These are phyloP conservation scores for Campoplex capitator DNA, from an alignment of 2,888 invertebrate species.

Conservation along the genomic window DNA sequence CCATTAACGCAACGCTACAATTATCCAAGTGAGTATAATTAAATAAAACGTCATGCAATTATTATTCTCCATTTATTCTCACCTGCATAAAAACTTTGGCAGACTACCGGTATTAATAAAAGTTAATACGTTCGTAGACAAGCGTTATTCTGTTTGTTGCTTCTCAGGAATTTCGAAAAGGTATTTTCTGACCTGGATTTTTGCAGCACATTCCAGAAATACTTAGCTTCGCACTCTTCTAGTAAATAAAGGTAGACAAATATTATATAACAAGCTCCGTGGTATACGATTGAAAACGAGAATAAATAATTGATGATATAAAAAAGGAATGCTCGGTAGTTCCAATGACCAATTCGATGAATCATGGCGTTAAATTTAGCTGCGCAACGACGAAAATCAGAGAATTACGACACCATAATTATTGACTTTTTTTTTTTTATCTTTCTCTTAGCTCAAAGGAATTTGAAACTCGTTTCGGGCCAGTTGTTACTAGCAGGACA, in stretches of 20 bases:
- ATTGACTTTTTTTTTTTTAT: constrained; percentile 6
- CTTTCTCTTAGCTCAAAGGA: background rate
- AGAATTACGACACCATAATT: constrained; percentile 2
- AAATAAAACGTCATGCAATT: constrained; percentile 14
- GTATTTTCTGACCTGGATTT: background rate
- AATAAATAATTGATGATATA: background rate
- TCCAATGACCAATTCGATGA: background rate
- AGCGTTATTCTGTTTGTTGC: background rate
- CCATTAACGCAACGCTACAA: constrained; percentile 3
- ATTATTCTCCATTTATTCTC: background rate
- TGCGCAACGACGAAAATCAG: background rate
- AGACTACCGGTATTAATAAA: background rate
- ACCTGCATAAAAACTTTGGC: background rate
- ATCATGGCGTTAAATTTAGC: background rate
- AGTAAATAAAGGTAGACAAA: background rate
- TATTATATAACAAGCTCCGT: background rate
- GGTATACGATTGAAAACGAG: background rate
- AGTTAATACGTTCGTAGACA: background rate
- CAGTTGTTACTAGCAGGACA: constrained; percentile 28
- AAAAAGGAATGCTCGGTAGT: background rate
- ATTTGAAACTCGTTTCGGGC: constrained; percentile 36
- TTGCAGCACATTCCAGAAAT: background rate
- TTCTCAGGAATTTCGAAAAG: background rate
- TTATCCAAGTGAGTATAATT: constrained; percentile 37
- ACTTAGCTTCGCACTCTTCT: background rate